Conservation (phyloP, 2,113 vertebrate species). For the Epinephelus cyanopodus region DNA sequence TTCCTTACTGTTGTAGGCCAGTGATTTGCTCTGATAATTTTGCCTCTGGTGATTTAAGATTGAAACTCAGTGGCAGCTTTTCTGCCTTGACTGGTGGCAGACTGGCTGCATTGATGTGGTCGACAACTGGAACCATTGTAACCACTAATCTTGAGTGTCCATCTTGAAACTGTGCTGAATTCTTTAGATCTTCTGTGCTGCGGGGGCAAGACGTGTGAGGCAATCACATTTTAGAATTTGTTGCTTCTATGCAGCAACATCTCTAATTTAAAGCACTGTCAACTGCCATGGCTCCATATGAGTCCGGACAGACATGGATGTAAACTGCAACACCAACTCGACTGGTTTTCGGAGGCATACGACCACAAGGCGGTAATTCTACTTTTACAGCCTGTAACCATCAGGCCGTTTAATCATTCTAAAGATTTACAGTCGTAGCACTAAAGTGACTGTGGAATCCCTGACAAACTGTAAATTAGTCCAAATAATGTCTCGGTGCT, state of each 20-base stretch:
- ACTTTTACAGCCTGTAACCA: neutral
- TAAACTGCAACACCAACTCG: too few species aligned
- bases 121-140: too few species aligned
- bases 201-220: too few species aligned
- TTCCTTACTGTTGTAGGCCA: neutral
- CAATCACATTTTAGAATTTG: too few species aligned
- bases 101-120: neutral
- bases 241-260: too few species aligned
- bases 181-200: too few species aligned
- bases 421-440: neutral
- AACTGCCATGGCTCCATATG: too few species aligned
- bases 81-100: neutral
- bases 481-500: neutral
- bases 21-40: neutral
- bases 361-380: neutral
- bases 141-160: too few species aligned
- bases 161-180: too few species aligned
- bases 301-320: too few species aligned
- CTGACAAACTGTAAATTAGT: slow-evolving; percentile 7
- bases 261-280: too few species aligned
- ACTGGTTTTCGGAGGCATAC: too few species aligned
- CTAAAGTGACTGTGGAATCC: neutral
- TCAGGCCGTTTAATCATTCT: neutral
- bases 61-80: neutral
- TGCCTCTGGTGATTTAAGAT: neutral